These are phyloP conservation scores for Sinotaia quadrata DNA, from an alignment of 2,888 invertebrate genomes.

Conservation along the genomic window DNA sequence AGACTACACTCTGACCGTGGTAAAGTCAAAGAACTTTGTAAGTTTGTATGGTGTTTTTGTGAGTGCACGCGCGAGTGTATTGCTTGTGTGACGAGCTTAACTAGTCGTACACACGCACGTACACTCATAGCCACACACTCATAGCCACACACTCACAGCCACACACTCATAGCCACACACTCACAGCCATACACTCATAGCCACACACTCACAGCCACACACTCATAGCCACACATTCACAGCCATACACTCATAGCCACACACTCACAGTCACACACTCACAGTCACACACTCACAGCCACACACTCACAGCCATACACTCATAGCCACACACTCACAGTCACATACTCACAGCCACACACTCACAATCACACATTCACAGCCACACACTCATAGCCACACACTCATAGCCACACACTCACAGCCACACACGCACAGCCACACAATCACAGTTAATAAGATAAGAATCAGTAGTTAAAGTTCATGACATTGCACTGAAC, in stretches of 20 bases:
- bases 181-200: too few relatives aligned
- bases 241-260: background rate
- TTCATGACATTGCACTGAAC: too few relatives aligned
- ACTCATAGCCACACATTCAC: background rate
- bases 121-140: too few relatives aligned
- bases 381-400: background rate
- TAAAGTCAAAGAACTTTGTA: too few relatives aligned
- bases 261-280: background rate
- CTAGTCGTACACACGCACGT: too few relatives aligned
- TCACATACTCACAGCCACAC: conserved; percentile 8
- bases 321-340: background rate
- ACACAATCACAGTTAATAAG: background rate
- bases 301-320: conserved; percentile 1
- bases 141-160: too few relatives aligned
- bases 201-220: background rate
- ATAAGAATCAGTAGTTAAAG: too few relatives aligned
- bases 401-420: background rate
- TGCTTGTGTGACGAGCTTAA: too few relatives aligned
- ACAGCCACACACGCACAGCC: background rate
- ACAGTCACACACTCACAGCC: background rate
- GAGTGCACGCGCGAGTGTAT: too few relatives aligned
- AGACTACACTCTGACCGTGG: too few relatives aligned
- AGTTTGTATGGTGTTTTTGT: too few relatives aligned
- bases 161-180: too few relatives aligned
- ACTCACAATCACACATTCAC: conserved; percentile 6